Evolutionary conservation across 1,140 invertebrate genomes (phyloP), one percentile per base, ranked within the genome.

Genomic region (Lepidurus couesii): DNA sequence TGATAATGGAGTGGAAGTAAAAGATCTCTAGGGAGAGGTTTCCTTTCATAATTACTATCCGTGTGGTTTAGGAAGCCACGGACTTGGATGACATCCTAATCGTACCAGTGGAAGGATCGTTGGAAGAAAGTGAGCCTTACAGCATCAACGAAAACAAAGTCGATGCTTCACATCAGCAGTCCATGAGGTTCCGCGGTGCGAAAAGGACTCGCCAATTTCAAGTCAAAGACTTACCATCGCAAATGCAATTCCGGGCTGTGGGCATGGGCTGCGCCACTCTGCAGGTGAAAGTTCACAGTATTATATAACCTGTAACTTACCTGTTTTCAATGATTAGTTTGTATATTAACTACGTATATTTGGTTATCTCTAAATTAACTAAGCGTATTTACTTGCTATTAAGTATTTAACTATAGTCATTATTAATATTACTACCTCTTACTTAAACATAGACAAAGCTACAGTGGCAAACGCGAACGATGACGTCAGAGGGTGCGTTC

Each of bases 191-290:
- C n/a, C 53, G 53, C 53, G 8, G 13, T 21, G 53, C 16, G 3
- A 65, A 65, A 13, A 9, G 53, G 8, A 16, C 53, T 13, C 53
- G 53, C 1, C 8, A 65, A 7, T 65, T 65, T 65, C 53, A 65
- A 21, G 53, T 65, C 21, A 65, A 65, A 21, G n/a, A 65, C 13
- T 65, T 65, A 65, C 53, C 53, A 7, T 13, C 53, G 9, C 53
- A 65, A 65, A 65, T 65, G 13, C 53, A 65, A 21, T 65, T 65
- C 53, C 4, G 21, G 53, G 53, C 53, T 65, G 53, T 65, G n/a
- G 53, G 53, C 53, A 65, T 65, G 53, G 53, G 53, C 53, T 65
- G 53, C 13, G 21, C 21, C 53, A 65, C 53, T 65, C 21, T 65
- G 21, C 53, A 65, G 53, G 53, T 65, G 3, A 34, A 34, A 34